A percentile compares a stretch with the other conserved stretches of the same genome.
phyloP scores from a whole-genome alignment of 2,113 vertebrate genomes.

The Anser cygnoides region DNA sequence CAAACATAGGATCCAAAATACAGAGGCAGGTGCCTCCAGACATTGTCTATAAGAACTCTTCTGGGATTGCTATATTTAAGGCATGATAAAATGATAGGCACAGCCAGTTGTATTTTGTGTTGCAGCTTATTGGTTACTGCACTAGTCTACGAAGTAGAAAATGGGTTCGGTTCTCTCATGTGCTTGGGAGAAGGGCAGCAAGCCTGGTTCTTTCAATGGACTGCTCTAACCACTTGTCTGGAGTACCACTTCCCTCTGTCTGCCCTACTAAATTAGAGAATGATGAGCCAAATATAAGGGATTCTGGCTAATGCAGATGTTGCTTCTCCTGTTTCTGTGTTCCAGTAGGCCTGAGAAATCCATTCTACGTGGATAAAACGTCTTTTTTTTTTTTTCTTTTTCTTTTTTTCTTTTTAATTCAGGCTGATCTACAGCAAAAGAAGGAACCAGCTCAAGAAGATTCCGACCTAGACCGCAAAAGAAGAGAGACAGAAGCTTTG shows the following conservation, averaged over 20 bases:
- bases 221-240: not conserved
- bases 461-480: slow-evolving; percentile 94
- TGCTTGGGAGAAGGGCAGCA: not conserved
- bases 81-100: not conserved
- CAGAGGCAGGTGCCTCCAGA: not conserved
- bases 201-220: not conserved
- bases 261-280: not conserved
- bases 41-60: not conserved
- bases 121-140: not conserved
- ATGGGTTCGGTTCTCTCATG: not conserved
- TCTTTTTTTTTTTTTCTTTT: not conserved
- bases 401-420: not conserved
- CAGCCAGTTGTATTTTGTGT: not conserved
- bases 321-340: not conserved
- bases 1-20: not conserved
- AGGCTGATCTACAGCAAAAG: slow-evolving; percentile 91
- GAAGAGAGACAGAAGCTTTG: slow-evolving; percentile 94
- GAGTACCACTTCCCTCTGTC: not conserved
- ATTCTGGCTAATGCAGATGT: not conserved
- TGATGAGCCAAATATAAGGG: not conserved
- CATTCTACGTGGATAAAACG: not conserved
- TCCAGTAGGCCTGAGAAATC: not conserved
- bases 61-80: not conserved
- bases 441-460: slow-evolving; percentile 88
- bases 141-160: not conserved